A percentile compares a stretch with the other conserved stretches of the same genome.
phyloP scores from a whole-genome alignment of 2,113 vertebrate species.

The Kryptolebias marmoratus region DNA sequence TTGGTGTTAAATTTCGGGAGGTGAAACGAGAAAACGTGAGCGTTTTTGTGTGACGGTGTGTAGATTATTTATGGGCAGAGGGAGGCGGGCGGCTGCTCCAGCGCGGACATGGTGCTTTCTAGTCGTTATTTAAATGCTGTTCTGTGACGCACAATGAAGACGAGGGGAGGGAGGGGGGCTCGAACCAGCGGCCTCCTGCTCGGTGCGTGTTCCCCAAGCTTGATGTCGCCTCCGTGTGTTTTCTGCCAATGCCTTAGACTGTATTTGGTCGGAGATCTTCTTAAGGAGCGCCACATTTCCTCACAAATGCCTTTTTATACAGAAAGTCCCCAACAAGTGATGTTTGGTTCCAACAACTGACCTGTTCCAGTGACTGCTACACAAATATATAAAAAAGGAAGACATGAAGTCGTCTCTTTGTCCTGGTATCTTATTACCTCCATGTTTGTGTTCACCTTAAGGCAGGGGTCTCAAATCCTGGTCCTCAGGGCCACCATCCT shows the following conservation, averaged over 20 bases:
- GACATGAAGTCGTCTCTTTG: conserved; percentile 39
- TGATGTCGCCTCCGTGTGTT: conserved; percentile 58
- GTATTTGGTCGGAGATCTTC: conserved; percentile 59
- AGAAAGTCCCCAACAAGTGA: conserved; percentile 35
- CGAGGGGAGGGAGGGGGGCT: background rate
- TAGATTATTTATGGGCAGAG: conserved; percentile 9
- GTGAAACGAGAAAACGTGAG: too few species aligned
- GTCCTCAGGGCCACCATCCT: too few species aligned
- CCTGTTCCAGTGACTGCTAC: conserved; percentile 56
- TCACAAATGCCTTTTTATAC: conserved; percentile 61
- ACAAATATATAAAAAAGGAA: conserved; percentile 65
- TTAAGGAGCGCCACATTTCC: conserved; percentile 52
- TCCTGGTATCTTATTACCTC: conserved; percentile 22
- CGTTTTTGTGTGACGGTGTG: background rate
- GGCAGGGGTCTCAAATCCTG: too few species aligned
- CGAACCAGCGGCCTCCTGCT: conserved; percentile 32
- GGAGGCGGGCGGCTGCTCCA: conserved; percentile 24
- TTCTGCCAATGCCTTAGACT: conserved; percentile 68
- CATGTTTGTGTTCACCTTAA: background rate
- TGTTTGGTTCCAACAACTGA: conserved; percentile 61
- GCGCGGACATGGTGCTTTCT: conserved; percentile 48
- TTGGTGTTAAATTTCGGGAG: background rate
- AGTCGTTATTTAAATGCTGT: conserved; percentile 59
- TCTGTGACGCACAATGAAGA: conserved; percentile 64
- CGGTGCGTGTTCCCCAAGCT: conserved; percentile 58